These are phyloP conservation scores for Bothrops alternatus DNA, from an alignment of 2,797 vertebrate species.

Conservation along the genomic window DNA sequence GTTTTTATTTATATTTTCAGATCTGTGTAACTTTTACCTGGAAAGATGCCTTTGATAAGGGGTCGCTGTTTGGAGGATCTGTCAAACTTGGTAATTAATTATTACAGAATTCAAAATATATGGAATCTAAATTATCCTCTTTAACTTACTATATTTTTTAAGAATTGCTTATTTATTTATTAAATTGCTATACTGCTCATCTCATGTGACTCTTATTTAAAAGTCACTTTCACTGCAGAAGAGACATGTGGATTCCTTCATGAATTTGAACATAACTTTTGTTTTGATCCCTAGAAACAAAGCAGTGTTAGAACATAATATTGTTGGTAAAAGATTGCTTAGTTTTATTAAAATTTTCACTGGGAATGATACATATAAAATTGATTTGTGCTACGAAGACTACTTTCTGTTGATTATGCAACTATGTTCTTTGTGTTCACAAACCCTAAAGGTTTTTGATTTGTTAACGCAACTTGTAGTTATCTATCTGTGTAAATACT, in stretches of 20 bases:
- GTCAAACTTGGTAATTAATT: constrained; percentile 87
- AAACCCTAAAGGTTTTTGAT: background rate
- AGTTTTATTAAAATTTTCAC: background rate
- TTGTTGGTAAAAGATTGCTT: background rate
- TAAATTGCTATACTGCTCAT: background rate
- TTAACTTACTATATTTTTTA: background rate
- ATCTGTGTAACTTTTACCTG: constrained; percentile 97
- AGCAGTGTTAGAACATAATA: background rate
- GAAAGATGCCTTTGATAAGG: constrained; percentile 99
- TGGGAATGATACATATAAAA: background rate
- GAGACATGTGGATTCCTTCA: background rate
- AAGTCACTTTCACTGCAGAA: background rate
- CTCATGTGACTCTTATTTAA: background rate
- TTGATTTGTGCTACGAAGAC: background rate
- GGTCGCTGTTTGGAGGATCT: constrained; percentile 95
- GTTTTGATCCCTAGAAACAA: background rate
- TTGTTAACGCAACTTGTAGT: background rate
- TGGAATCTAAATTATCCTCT: background rate
- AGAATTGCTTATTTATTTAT: background rate
- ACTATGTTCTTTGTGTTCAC: background rate
- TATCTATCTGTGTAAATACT: background rate
- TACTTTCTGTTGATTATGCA: background rate
- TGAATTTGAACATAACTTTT: background rate
- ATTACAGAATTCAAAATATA: constrained; percentile 13
- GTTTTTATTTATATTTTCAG: constrained; percentile 64